Percentiles rank a stretch among this genome's conserved stretches.
Evolutionary conservation across 2,888 invertebrate genomes (phyloP).

Genomic region (Horisme vitalbata): DNA sequence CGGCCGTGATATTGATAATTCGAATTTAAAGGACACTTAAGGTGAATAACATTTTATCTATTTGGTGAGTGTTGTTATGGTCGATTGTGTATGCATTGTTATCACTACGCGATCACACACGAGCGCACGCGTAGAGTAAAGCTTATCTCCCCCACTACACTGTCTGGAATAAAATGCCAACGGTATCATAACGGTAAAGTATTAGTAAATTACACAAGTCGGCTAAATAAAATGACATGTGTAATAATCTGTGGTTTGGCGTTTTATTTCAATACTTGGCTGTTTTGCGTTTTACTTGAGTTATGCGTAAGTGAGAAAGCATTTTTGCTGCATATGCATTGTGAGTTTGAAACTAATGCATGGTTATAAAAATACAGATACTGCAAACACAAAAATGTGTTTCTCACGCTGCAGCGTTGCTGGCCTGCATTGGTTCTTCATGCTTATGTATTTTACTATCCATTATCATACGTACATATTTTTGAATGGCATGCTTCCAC

Average conservation of each 20-base stretch:
- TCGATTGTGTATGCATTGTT: slow-evolving; percentile 29
- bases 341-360: slow-evolving; percentile 27
- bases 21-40: background rate
- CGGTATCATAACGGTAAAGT: background rate
- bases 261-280: slow-evolving; percentile 28
- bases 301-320: slow-evolving; percentile 35
- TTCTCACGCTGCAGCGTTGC: slow-evolving; percentile 45
- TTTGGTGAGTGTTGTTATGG: slow-evolving; percentile 15
- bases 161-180: slow-evolving; percentile 22
- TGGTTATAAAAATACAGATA: slow-evolving; percentile 2
- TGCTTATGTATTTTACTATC: slow-evolving; percentile 40
- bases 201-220: no score
- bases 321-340: slow-evolving; percentile 34
- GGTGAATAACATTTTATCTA: slow-evolving; percentile 13
- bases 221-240: no score
- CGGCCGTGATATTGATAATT: background rate
- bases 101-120: slow-evolving; percentile 33
- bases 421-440: slow-evolving; percentile 32
- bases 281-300: slow-evolving; percentile 34
- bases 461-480: slow-evolving; percentile 38
- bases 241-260: background rate
- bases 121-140: slow-evolving; percentile 45
- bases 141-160: slow-evolving; percentile 29
- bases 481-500: slow-evolving; percentile 43
- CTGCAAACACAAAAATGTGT: slow-evolving; percentile 38